Conservation (phyloP, 1,140 invertebrate genomes). For the Contarinia nasturtii region DNA sequence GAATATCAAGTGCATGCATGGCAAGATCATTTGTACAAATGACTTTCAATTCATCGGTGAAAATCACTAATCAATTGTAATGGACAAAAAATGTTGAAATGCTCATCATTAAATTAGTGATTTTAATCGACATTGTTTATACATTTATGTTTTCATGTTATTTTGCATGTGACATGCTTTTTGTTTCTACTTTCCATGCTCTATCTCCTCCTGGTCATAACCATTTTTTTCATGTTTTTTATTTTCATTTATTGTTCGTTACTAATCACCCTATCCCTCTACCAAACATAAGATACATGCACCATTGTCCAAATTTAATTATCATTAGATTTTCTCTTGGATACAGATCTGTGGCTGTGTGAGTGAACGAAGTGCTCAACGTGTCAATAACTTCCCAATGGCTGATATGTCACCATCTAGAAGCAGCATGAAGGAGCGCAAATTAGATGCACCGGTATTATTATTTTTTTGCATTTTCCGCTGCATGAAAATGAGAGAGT, state of each 20-base stretch:
- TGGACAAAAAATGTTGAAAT: too few species aligned
- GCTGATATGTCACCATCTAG: conserved; percentile 51
- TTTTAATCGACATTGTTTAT: too few species aligned
- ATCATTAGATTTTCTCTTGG: conserved; percentile 16
- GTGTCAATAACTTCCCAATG: conserved; percentile 65
- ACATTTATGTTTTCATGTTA: too few species aligned
- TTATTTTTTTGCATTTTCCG: neutral
- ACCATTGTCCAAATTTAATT: neutral
- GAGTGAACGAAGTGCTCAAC: conserved; percentile 48
- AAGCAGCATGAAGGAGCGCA: conserved; percentile 39
- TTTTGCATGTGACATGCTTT: too few species aligned
- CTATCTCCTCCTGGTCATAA: too few species aligned
- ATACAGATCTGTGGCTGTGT: conserved; percentile 50
- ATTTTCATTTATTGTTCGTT: neutral
- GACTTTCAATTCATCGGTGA: too few species aligned
- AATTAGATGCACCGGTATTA: conserved; percentile 54
- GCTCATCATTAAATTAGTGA: too few species aligned
- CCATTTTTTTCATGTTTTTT: neutral
- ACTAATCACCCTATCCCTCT: neutral
- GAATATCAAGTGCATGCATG: too few species aligned
- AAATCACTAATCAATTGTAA: too few species aligned
- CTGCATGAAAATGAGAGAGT: too few species aligned
- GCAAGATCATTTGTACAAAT: too few species aligned
- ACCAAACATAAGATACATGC: neutral
- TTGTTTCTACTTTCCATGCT: too few species aligned